phyloP scores from a whole-genome alignment of 23 tunicate genomes.

The Corella eumyota region DNA sequence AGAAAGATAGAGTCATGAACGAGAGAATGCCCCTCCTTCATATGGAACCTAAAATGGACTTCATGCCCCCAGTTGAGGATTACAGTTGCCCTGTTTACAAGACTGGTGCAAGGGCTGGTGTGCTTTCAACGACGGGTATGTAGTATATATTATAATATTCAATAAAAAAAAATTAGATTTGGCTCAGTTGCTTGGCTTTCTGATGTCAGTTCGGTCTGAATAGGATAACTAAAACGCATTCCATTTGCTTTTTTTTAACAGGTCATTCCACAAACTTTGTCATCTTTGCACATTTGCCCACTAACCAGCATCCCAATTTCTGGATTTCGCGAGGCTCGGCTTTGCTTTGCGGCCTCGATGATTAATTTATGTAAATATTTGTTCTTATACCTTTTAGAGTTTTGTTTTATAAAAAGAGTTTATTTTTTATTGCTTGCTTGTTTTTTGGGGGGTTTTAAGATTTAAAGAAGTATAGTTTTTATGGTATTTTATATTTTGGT shows the following conservation, averaged over 20 bases:
- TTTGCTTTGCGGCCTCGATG: slow-evolving; percentile 77
- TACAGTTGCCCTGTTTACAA: slow-evolving; percentile 96
- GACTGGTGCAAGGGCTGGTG: slow-evolving; percentile 90
- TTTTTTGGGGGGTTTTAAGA: too few relatives aligned
- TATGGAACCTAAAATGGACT: slow-evolving; percentile 98
- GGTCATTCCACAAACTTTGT: slow-evolving; percentile 99
- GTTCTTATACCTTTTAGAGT: too few relatives aligned
- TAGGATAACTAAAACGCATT: too few relatives aligned
- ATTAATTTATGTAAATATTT: slow-evolving; percentile 34
- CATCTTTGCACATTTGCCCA: slow-evolving; percentile 80
- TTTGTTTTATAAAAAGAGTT: too few relatives aligned
- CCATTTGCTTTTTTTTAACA: too few relatives aligned
- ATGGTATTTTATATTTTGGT: too few relatives aligned
- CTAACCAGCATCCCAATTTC: slow-evolving; percentile 72
- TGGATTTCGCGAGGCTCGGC: slow-evolving; percentile 99
- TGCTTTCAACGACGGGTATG: slow-evolving; percentile 91
- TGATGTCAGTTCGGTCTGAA: too few relatives aligned
- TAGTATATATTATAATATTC: too few relatives aligned
- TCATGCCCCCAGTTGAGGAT: slow-evolving; percentile 67
- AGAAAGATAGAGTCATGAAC: slow-evolving; percentile 81
- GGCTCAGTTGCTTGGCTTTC: too few relatives aligned
- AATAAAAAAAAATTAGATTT: too few relatives aligned
- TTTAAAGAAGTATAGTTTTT: too few relatives aligned
- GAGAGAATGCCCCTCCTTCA: slow-evolving; percentile 88
- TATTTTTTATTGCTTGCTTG: too few relatives aligned